Evolutionary conservation across 2,888 invertebrate species (phyloP).

Genomic region (Platynereis dumerilii): DNA sequence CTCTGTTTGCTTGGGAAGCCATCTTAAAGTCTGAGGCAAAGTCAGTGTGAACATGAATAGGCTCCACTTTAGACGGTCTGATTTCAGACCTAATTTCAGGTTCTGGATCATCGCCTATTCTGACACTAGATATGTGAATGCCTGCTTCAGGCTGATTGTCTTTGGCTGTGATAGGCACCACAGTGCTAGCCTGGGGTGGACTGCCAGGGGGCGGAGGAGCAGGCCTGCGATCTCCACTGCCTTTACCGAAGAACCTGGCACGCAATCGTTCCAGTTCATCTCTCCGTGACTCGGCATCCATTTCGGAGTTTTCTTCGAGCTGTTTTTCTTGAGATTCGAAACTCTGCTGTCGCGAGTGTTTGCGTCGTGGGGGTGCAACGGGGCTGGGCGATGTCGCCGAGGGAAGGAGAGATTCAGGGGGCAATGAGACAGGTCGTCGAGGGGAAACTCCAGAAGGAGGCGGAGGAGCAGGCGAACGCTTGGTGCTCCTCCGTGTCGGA

Average conservation of each 20-base stretch:
- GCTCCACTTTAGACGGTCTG: too few species aligned
- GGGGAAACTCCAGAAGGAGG: not conserved
- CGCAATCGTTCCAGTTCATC: slow-evolving; percentile 17
- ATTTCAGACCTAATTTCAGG: too few species aligned
- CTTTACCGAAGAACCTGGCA: slow-evolving; percentile 6
- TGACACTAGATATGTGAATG: too few species aligned
- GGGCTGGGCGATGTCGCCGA: not conserved
- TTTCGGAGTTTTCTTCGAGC: not conserved
- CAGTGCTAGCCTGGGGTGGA: too few species aligned
- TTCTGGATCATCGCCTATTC: too few species aligned
- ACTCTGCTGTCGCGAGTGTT: not conserved
- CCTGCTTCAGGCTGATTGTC: too few species aligned
- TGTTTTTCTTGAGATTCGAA: not conserved
- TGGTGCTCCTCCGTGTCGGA: slow-evolving; percentile 3
- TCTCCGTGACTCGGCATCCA: slow-evolving; percentile 14
- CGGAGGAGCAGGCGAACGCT: slow-evolving; percentile 10
- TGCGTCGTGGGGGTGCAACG: slow-evolving; percentile 11
- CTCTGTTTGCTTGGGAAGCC: too few species aligned
- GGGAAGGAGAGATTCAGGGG: not conserved
- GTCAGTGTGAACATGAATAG: too few species aligned
- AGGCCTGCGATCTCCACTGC: too few species aligned
- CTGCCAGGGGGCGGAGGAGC: too few species aligned
- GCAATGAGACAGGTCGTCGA: not conserved
- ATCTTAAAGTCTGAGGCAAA: too few species aligned
- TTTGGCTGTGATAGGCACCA: too few species aligned